Evolutionary conservation across 1,140 invertebrate genomes (phyloP).

Genomic region (Calosoma granatense): DNA sequence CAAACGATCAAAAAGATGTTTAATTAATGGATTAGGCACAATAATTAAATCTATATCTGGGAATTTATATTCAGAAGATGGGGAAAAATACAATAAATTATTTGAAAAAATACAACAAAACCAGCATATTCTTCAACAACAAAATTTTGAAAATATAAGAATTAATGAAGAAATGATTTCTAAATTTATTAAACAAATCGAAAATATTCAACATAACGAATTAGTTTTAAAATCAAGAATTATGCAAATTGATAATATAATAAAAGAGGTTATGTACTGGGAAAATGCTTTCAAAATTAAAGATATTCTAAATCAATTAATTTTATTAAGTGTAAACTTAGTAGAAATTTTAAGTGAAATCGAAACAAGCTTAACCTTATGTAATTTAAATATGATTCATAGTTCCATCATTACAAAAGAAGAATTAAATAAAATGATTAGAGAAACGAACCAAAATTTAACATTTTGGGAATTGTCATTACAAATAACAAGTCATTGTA

Average conservation of each 20-base stretch:
- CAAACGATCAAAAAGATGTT: not conserved
- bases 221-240: not conserved
- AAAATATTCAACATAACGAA: conserved; percentile 2
- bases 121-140: not conserved
- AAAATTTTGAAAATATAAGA: not conserved
- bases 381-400: not conserved
- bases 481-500: not conserved
- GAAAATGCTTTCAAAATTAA: conserved; percentile 1
- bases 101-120: not conserved
- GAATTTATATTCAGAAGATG: not conserved
- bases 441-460: not conserved
- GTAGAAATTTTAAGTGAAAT: not conserved
- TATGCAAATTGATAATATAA: not conserved
- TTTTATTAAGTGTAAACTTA: not conserved
- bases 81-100: not conserved
- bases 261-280: not conserved
- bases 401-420: not conserved
- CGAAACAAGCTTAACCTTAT: too few species aligned
- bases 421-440: not conserved
- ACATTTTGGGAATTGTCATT: not conserved
- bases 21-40: not conserved
- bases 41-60: not conserved
- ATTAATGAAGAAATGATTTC: conserved; percentile 4
- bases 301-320: not conserved
- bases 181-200: not conserved